Base-by-base conservation (phyloP, 2,797 vertebrate genomes). In the Hirundo rustica region DNA sequence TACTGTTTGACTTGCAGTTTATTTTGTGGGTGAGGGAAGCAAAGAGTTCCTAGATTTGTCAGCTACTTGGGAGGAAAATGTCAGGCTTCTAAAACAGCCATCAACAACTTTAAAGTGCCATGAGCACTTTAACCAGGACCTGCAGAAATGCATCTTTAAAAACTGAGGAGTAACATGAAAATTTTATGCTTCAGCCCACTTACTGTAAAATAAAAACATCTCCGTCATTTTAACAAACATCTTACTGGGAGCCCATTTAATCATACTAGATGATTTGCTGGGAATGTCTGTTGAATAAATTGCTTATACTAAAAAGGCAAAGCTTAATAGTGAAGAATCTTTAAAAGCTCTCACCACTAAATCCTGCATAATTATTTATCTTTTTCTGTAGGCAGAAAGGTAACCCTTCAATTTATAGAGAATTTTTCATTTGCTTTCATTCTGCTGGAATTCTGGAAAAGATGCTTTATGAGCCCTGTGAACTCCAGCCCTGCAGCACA, bases 381-480 rank as follows among this genome's bases (percentile, higher is more conserved):
- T 76, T 57, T 48, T 40, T 11, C 20, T 36, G 13, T 11, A 27
- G 3, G 45, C 13, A 62, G 27, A 66, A 70, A 47, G n/a, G n/a
- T 42, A 30, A 42, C 3, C 20, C 10, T 8, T 10, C 3, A 9
- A 6, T 34, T 64, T 22, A 20, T 7, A 36, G 5, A 57, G n/a
- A 47, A 8, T 55, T 77, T 58, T 18, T 25, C 20, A 27, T 38
- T 51, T 32, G 40, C 12, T 79, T 76, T 54, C 34, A 19, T 38
- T 50, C 16, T 45, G 62, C 36, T 47, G 32, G 21, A 45, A 42
- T 42, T 55, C 38, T 30, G 20, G 16, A 51, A 30, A 30, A 45
- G 38, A 12, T 2, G 12, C 30, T 50, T 61, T 17, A 7, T 0
- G 13, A n/a, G 61, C 57, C 23, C 1, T 2, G 38, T 3, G 30